Percentiles rank a stretch among this genome's conserved stretches.
Conservation (phyloP, 2,797 vertebrate genomes). For the Dryobates pubescens region DNA sequence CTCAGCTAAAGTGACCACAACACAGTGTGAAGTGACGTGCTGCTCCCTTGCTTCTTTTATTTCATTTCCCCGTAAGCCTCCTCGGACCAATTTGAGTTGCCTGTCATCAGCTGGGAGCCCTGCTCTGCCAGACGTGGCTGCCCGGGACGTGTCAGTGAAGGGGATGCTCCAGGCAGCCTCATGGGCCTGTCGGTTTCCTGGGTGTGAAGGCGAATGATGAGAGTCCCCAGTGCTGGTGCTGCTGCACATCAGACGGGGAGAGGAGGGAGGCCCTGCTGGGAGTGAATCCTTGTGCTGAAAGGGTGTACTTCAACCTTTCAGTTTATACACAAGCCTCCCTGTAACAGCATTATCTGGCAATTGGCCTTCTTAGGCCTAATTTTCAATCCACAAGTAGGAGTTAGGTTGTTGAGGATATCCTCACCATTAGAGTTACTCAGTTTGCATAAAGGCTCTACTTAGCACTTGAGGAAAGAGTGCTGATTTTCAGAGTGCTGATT, state of each 20-base stretch:
- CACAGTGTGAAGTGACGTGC: conserved; percentile 77
- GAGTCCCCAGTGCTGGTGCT: conserved; percentile 59
- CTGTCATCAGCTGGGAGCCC: conserved; percentile 76
- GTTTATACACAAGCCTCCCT: conserved; percentile 76
- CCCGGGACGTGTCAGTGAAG: conserved; percentile 84
- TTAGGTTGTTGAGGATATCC: conserved; percentile 78
- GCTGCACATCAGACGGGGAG: conserved; percentile 1
- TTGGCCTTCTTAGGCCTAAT: conserved; percentile 76
- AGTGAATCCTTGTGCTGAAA: conserved; percentile 82
- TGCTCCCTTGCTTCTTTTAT: not conserved
- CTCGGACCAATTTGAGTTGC: conserved; percentile 73
- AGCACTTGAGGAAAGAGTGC: conserved; percentile 72
- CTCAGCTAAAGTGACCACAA: conserved; percentile 78
- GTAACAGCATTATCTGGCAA: conserved; percentile 75
- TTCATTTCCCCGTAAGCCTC: conserved; percentile 56
- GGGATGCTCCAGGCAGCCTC: conserved; percentile 78
- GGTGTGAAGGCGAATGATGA: conserved; percentile 80
- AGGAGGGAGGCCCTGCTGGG: conserved; percentile 39
- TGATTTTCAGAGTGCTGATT: conserved; percentile 73
- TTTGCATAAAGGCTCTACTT: conserved; percentile 79
- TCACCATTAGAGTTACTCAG: conserved; percentile 74
- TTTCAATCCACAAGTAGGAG: conserved; percentile 79
- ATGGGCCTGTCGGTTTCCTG: conserved; percentile 73
- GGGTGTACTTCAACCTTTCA: conserved; percentile 87
- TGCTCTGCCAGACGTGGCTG: conserved; percentile 60